phyloP scores from a whole-genome alignment of 2,797 vertebrate species.

The Cossypha caffra region DNA sequence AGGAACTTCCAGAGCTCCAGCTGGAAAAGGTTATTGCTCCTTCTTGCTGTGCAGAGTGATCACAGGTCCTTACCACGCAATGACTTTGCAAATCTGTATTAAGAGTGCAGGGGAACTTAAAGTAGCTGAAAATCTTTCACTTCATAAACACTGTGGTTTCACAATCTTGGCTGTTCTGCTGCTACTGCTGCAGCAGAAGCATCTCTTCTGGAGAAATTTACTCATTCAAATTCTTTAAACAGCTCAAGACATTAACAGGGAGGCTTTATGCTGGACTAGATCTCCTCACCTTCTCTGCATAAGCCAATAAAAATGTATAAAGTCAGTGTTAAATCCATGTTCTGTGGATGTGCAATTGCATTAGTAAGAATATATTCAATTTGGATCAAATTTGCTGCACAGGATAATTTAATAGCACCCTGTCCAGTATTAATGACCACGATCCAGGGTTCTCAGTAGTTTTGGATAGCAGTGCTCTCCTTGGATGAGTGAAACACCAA shows the following conservation, averaged over 20 bases:
- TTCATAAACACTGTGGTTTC: neutral
- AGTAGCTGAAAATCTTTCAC: neutral
- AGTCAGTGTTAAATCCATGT: neutral
- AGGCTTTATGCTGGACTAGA: neutral
- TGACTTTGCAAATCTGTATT: neutral
- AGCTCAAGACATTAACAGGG: neutral
- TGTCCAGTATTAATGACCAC: fast-evolving
- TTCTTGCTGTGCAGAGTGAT: neutral
- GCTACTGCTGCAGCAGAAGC: neutral
- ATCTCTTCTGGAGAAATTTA: neutral
- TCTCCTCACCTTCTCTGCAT: neutral
- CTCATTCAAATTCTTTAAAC: neutral
- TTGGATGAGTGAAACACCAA: neutral
- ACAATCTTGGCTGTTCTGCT: neutral
- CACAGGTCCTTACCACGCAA: neutral
- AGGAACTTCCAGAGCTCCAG: neutral
- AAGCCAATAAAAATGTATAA: neutral
- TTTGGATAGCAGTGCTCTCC: neutral
- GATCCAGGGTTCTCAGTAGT: neutral
- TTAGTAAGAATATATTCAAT: neutral
- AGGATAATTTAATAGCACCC: neutral
- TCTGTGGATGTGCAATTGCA: neutral
- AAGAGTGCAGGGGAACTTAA: neutral
- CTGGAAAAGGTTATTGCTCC: slow-evolving; percentile 23
- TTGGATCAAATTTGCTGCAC: neutral